Conservation (phyloP, 2,113 vertebrate species). For the Rana temporaria region DNA sequence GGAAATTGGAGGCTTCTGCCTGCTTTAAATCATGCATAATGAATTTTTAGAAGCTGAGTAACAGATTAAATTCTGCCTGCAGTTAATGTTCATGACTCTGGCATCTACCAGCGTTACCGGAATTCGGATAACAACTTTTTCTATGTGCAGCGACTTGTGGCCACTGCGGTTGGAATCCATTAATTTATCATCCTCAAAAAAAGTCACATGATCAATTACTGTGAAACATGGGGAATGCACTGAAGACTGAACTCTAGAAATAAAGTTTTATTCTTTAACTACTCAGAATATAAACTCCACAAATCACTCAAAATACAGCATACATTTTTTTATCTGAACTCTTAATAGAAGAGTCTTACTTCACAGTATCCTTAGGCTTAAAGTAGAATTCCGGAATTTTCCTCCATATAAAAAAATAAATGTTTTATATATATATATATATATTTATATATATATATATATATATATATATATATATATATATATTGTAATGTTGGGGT, state of each 20-base stretch:
- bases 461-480: too few relatives aligned
- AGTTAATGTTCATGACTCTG: constrained; percentile 1
- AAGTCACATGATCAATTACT: constrained; percentile 33
- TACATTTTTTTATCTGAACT: background rate
- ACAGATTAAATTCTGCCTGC: constrained; percentile 49
- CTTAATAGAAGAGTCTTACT: background rate
- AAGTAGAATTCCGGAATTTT: too few relatives aligned
- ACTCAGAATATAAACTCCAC: background rate
- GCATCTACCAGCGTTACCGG: background rate
- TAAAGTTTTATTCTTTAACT: constrained; percentile 8
- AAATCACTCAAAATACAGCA: constrained; percentile 20
- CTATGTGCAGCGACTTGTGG: background rate
- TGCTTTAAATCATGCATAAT: constrained; percentile 57
- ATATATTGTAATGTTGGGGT: too few relatives aligned
- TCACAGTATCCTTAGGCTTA: too few relatives aligned
- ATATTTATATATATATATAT: too few relatives aligned
- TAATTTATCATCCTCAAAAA: constrained; percentile 26
- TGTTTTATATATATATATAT: too few relatives aligned
- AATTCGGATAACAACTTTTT: constrained; percentile 22
- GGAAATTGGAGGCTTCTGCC: constrained; percentile 62
- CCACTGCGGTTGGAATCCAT: background rate
- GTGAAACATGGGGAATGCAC: background rate
- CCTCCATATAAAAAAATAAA: too few relatives aligned
- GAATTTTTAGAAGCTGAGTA: constrained; percentile 61
- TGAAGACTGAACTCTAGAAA: background rate